phyloP scores from a whole-genome alignment of 2,113 vertebrate species.

The Rhabdomys dilectus region DNA sequence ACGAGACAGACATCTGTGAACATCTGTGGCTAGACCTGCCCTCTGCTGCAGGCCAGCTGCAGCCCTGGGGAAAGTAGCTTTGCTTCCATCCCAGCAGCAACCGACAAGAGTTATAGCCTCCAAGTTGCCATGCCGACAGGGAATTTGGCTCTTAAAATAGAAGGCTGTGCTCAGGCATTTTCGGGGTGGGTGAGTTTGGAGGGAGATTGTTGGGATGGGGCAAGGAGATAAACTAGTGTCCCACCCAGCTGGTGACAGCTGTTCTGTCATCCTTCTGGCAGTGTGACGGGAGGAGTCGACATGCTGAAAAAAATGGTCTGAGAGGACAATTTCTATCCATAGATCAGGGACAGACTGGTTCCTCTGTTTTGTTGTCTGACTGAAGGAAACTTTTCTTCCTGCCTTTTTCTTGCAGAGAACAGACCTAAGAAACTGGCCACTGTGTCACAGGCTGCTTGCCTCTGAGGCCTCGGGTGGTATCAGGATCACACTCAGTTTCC shows the following conservation, averaged over 20 bases:
- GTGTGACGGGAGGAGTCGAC: neutral
- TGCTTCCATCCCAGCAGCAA: slow-evolving; percentile 78
- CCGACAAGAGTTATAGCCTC: slow-evolving; percentile 82
- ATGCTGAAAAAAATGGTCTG: neutral
- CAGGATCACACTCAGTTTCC: fast-evolving
- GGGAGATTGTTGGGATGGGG: neutral
- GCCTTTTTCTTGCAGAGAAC: neutral
- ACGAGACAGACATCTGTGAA: neutral
- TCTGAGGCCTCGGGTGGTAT: neutral
- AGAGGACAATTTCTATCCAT: neutral
- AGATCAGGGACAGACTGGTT: neutral
- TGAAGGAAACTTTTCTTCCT: neutral
- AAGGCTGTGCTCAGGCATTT: slow-evolving; percentile 78
- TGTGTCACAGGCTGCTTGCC: neutral
- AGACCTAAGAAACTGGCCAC: neutral
- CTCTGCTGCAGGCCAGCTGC: neutral
- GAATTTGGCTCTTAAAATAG: slow-evolving; percentile 88
- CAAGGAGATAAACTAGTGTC: slow-evolving; percentile 69
- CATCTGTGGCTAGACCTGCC: neutral
- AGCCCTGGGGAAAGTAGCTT: slow-evolving; percentile 39
- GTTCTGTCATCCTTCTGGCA: neutral
- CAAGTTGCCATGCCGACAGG: slow-evolving; percentile 88
- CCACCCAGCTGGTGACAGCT: slow-evolving; percentile 26
- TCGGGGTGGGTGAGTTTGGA: slow-evolving; percentile 48
- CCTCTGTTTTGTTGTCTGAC: neutral